Percentiles rank a stretch among this genome's conserved stretches.
phyloP scores from a whole-genome alignment of 2,113 vertebrate species.

The Oplegnathus fasciatus region DNA sequence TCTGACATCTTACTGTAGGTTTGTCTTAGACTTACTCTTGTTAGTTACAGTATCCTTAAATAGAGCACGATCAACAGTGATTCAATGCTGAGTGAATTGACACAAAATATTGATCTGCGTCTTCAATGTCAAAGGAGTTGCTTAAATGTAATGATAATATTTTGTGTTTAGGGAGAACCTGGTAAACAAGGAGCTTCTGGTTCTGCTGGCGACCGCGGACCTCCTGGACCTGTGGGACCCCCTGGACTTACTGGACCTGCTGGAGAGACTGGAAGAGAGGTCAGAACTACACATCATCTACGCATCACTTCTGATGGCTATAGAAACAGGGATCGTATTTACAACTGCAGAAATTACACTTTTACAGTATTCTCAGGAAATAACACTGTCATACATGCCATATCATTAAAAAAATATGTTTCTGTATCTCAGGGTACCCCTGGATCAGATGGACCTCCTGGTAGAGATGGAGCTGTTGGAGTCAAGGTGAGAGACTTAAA shows the following conservation, averaged over 20 bases:
- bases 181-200: slow-evolving; percentile 95
- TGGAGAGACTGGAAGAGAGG: slow-evolving; percentile 95
- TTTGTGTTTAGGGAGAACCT: slow-evolving; percentile 91
- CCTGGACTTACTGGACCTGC: slow-evolving; percentile 94
- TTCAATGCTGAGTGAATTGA: background rate
- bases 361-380: background rate
- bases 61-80: background rate
- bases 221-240: slow-evolving; percentile 95
- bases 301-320: background rate
- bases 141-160: background rate
- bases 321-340: background rate
- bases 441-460: slow-evolving; percentile 94
- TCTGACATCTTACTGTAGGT: background rate
- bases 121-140: background rate
- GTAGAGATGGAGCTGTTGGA: slow-evolving; percentile 91
- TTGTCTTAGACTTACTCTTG: background rate
- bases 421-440: slow-evolving; percentile 88
- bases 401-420: background rate
- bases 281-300: slow-evolving; percentile 71
- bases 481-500: slow-evolving; percentile 87
- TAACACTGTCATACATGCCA: background rate
- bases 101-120: background rate
- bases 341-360: background rate
- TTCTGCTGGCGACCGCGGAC: slow-evolving; percentile 91
- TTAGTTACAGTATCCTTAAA: background rate